These are phyloP conservation scores for Amphipoea lucens DNA, from an alignment of 2,888 invertebrate species.

Conservation along the genomic window DNA sequence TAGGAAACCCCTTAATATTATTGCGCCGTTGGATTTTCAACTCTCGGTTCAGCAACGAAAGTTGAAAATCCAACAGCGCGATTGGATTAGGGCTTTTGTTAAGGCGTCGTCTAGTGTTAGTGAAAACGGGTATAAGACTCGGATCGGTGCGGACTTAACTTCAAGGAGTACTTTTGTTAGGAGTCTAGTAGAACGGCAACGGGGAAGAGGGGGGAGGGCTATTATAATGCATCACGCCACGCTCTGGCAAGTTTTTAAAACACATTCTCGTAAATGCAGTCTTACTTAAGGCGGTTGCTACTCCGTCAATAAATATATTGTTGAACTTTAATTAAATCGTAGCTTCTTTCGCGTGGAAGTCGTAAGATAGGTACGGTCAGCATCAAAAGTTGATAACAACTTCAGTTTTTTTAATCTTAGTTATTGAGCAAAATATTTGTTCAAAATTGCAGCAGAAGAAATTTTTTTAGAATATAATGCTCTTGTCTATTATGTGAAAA, in stretches of 20 bases:
- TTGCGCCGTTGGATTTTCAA: neutral
- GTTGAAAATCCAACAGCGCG: neutral
- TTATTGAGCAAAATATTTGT: too few species aligned
- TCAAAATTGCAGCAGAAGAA: too few species aligned
- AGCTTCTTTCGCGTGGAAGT: too few species aligned
- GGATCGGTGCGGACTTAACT: constrained; percentile 27
- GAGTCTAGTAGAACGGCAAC: constrained; percentile 8
- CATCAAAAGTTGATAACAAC: too few species aligned
- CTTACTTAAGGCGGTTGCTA: neutral
- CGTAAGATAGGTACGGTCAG: too few species aligned
- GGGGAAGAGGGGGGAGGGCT: neutral
- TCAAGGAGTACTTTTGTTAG: constrained; percentile 19
- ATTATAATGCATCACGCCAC: constrained; percentile 41
- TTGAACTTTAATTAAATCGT: neutral
- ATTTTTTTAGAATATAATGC: too few species aligned
- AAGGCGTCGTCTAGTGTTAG: neutral
- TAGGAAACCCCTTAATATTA: neutral
- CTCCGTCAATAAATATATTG: neutral
- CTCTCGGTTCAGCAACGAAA: neutral
- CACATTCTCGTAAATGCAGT: constrained; percentile 34
- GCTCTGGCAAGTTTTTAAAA: constrained; percentile 32
- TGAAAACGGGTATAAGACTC: constrained; percentile 6
- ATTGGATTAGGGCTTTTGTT: neutral
- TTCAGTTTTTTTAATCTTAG: too few species aligned
- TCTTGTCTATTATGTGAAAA: too few species aligned